phyloP scores from a whole-genome alignment of 2,113 vertebrate genomes.

The Cricetomys ansorgei region DNA sequence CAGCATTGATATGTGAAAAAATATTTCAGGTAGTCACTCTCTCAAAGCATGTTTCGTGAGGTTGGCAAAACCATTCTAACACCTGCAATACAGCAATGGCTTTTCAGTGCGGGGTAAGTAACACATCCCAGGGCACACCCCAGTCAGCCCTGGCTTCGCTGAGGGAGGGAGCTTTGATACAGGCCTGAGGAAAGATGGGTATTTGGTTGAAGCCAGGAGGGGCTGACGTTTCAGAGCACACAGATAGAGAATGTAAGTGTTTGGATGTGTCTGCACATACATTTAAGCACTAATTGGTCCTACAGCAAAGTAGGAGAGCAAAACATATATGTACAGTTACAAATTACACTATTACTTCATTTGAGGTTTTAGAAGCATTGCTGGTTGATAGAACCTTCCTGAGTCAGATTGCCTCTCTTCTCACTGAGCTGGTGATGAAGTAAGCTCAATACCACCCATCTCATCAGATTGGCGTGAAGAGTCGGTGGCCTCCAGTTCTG shows the following conservation, averaged over 20 bases:
- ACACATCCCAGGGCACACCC: fast-evolving
- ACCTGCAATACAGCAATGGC: neutral
- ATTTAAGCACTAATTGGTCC: neutral
- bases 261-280: neutral
- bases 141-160: neutral
- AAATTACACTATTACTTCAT: neutral
- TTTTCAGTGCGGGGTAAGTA: neutral
- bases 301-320: neutral
- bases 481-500: neutral
- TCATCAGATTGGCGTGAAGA: neutral
- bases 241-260: neutral
- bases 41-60: neutral
- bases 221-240: neutral
- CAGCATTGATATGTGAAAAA: neutral
- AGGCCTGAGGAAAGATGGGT: neutral
- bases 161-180: neutral
- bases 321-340: neutral
- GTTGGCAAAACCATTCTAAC: neutral
- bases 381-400: neutral
- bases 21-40: neutral
- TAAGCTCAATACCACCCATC: neutral
- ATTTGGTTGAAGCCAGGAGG: neutral
- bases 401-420: neutral
- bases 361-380: neutral
- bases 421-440: neutral